Conservation (phyloP, 2,797 vertebrate species). For the Eremophila alpestris region DNA sequence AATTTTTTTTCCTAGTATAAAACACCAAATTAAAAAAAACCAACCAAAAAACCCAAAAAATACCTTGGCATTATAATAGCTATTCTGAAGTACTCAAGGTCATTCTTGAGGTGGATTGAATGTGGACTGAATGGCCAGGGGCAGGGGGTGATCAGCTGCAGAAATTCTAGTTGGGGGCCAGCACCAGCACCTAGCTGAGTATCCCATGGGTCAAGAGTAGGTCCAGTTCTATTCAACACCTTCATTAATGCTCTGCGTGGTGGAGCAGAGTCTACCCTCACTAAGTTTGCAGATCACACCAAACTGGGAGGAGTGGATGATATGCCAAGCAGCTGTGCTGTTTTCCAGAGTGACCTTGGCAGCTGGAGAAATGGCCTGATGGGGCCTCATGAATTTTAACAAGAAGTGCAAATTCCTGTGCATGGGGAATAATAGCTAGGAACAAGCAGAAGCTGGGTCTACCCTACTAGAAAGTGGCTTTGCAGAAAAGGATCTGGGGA, state of each 20-base stretch:
- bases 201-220: not conserved
- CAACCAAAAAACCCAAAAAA: too few species aligned
- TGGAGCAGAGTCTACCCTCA: not conserved
- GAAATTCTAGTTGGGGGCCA: not conserved
- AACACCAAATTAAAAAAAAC: not conserved
- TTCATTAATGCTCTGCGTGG: not conserved
- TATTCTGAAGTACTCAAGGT: not conserved
- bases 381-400: not conserved
- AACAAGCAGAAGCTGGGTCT: not conserved
- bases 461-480: not conserved
- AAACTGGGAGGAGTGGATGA: not conserved
- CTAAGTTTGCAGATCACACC: not conserved
- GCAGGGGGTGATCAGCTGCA: not conserved
- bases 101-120: not conserved
- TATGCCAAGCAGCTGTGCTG: not conserved
- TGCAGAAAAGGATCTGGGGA: not conserved
- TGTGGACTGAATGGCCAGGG: not conserved
- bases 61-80: not conserved
- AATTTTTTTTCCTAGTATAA: conserved; percentile 21
- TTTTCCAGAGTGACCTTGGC: not conserved
- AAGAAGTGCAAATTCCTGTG: not conserved
- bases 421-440: not conserved
- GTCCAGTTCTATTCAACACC: not conserved
- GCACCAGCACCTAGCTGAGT: not conserved
- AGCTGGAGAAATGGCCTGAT: not conserved